Evolutionary conservation across 64 coral and sea anemone genomes (phyloP).

Genomic region (Actinia equina): DNA sequence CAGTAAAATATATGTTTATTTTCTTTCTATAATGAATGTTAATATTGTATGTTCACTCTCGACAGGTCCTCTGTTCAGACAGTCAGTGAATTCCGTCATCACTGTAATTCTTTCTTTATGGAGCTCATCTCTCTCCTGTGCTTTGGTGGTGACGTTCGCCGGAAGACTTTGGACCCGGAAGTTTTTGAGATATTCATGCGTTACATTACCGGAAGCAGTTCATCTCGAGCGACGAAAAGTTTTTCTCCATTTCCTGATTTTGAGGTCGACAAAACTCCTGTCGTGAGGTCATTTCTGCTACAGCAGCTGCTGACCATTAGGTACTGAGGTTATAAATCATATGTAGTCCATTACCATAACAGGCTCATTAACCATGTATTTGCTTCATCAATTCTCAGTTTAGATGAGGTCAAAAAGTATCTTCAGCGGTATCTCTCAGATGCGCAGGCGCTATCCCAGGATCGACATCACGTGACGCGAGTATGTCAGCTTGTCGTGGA

Average conservation of each 20-base stretch:
- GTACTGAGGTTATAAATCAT: neutral
- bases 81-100: constrained; percentile 42
- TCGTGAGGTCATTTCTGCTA: constrained; percentile 75
- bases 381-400: neutral
- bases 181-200: constrained; percentile 60
- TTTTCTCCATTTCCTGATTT: constrained; percentile 81
- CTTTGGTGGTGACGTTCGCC: constrained; percentile 42
- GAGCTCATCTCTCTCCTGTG: constrained; percentile 76
- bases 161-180: constrained; percentile 26
- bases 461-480: constrained; percentile 35
- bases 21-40: too few relatives aligned
- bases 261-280: constrained; percentile 68
- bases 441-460: constrained; percentile 39
- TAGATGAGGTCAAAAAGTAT: constrained; percentile 22
- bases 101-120: constrained; percentile 82
- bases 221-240: constrained; percentile 40
- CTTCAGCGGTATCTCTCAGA: constrained; percentile 46
- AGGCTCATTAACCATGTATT: neutral
- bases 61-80: constrained; percentile 35
- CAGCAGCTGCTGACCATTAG: constrained; percentile 57
- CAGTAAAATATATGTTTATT: too few relatives aligned
- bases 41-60: neutral
- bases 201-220: constrained; percentile 43
- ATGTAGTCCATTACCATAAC: neutral
- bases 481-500: constrained; percentile 55